A percentile compares a stretch with the other conserved stretches of the same genome.
phyloP scores from a whole-genome alignment of 1,140 invertebrate species.

The Drosophila equinoxialis region DNA sequence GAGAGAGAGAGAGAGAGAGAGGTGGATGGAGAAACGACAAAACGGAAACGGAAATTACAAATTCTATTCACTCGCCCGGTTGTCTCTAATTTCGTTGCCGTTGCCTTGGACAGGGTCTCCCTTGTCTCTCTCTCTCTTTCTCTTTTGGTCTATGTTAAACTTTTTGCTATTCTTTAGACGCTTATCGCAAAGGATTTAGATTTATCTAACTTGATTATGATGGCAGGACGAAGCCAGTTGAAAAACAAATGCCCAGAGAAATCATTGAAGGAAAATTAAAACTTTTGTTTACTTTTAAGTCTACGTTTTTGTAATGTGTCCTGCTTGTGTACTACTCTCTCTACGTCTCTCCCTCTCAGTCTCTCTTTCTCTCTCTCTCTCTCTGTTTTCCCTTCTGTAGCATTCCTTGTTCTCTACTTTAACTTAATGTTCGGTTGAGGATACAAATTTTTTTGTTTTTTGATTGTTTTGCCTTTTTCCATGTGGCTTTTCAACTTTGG shows the following conservation, averaged over 20 bases:
- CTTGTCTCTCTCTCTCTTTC: not conserved
- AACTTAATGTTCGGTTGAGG: conserved; percentile 6
- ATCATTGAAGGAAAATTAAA: conserved; percentile 79
- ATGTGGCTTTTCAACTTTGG: no score
- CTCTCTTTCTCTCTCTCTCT: not conserved
- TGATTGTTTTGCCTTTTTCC: not conserved
- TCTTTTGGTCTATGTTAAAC: conserved; percentile 5
- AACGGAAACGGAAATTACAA: conserved; percentile 78
- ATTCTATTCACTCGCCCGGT: conserved; percentile 74
- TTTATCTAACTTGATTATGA: conserved; percentile 80
- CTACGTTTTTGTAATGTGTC: conserved; percentile 19
- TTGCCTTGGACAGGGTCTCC: conserved; percentile 28
- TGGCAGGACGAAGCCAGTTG: conserved; percentile 28
- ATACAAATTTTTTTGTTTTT: conserved; percentile 23
- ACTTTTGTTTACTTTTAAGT: conserved; percentile 76
- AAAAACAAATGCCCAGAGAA: conserved; percentile 76
- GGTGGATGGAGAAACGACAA: conserved; percentile 31
- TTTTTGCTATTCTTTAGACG: conserved; percentile 69
- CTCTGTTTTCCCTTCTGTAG: not conserved
- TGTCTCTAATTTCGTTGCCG: conserved; percentile 67
- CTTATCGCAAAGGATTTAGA: conserved; percentile 80
- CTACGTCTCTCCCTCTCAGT: not conserved
- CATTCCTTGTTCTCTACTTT: not conserved
- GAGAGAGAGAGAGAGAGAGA: no score
- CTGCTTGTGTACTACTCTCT: not conserved